Conservation (phyloP, 2,797 vertebrate genomes). For the Eleutherodactylus coqui region DNA sequence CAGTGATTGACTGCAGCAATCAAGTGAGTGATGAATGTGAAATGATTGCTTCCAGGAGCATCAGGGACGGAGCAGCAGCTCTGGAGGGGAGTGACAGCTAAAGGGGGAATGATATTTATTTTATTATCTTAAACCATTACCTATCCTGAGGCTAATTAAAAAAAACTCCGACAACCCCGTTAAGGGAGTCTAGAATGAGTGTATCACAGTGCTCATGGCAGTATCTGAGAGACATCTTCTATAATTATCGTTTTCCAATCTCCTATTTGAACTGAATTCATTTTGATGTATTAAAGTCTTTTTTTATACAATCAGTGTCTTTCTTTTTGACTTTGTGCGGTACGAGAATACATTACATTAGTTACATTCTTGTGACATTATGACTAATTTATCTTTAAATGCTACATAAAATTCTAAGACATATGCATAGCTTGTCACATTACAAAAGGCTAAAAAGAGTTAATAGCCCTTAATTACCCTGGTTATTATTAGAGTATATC, state of each 20-base stretch:
- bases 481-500: conserved; percentile 61
- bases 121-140: no score
- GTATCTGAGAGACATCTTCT: conserved; percentile 7
- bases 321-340: conserved; percentile 56
- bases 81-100: no score
- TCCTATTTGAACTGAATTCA: conserved; percentile 17
- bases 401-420: conserved; percentile 55
- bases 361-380: conserved; percentile 49
- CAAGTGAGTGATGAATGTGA: no score
- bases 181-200: background rate
- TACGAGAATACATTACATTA: conserved; percentile 39
- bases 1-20: no score
- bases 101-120: no score
- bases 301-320: conserved; percentile 51
- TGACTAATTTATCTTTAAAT: conserved; percentile 50
- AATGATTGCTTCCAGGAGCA: no score
- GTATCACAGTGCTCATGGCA: background rate
- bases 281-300: conserved; percentile 39
- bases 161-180: background rate
- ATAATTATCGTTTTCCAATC: conserved; percentile 15
- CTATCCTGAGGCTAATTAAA: no score
- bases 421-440: conserved; percentile 58
- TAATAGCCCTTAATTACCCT: conserved; percentile 60
- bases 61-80: no score
- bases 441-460: conserved; percentile 61